A percentile compares a stretch with the other conserved stretches of the same genome.
Evolutionary conservation across 2,113 vertebrate genomes (phyloP).

Genomic region (Syrmaticus mikado): DNA sequence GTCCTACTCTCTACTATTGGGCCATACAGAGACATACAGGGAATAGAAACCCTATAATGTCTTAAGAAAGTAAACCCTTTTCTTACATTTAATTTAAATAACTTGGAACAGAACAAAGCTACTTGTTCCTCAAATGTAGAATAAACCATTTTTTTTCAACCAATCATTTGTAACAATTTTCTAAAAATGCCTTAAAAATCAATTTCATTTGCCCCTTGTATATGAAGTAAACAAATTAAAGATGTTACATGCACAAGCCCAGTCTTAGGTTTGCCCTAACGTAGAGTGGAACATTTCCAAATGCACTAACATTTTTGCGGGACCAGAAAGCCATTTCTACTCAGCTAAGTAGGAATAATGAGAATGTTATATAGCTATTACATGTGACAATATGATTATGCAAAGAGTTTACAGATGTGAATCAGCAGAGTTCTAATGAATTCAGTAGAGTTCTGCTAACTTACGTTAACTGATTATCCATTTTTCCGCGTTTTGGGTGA

Average conservation of each 20-base stretch:
- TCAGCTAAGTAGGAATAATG: not conserved
- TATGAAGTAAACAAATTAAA: not conserved
- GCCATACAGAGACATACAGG: not conserved
- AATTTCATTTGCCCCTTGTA: not conserved
- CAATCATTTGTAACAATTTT: not conserved
- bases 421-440: not conserved
- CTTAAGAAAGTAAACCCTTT: not conserved
- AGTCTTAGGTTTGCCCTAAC: not conserved
- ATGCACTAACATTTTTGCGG: conserved; percentile 28
- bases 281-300: not conserved
- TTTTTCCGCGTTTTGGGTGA: not conserved
- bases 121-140: not conserved
- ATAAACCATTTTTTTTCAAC: not conserved
- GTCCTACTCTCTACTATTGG: not conserved
- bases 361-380: conserved; percentile 8
- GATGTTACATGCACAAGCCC: not conserved
- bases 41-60: not conserved
- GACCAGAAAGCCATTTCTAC: conserved; percentile 2
- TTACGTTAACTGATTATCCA: conserved; percentile 1
- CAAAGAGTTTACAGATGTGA: conserved; percentile 48
- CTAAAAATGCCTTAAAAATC: conserved; percentile 11
- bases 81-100: not conserved
- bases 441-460: not conserved
- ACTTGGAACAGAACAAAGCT: not conserved
- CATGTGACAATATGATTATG: conserved; percentile 22